Base-by-base conservation (phyloP, 2,113 vertebrate species). In the Microtus oregoni region DNA sequence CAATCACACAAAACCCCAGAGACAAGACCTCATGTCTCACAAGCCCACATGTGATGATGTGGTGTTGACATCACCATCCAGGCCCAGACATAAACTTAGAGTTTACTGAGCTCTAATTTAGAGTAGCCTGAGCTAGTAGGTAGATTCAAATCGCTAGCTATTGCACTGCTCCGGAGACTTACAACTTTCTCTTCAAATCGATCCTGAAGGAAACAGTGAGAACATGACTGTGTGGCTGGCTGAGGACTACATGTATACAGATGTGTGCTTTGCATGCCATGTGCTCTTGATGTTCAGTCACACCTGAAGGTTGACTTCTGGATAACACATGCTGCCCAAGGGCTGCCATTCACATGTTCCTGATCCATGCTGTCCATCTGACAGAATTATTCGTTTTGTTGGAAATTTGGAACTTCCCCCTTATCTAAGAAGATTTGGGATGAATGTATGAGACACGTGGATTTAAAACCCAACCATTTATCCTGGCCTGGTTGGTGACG, bases 21-120 rank as follows among this genome's bases (percentile, higher is more conserved):
- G 61, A 97, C 87, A 94, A 95, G 83, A 81, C 95, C 95, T 55
- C 96, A 97, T 95, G 95, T 96, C 98, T 98, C 91, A 97, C 87
- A 98, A 97, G 96, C 70, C 38, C 86, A 92, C 90, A 96, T 90
- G 32, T 85, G 70, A 75, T 61, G 61, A 90, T 94, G 85, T 94
- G 67, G 89, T 92, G 88, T 92, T 89, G 90, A 94, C 90, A 97
- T 77, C 65, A 75, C 19, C 96, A 96, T 90, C 32, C 86, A 92
- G 3, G n/a, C n/a, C 96, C 19, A 58, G 58, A 20, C 19, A 58
- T 58, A 20, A 58, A 68, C 78, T 24, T 3, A 52, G 15, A 13
- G 26, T 78, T 38, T 83, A 55, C 5, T 79, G 41, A 83, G n/a
- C n/a, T n/a, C n/a, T n/a, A n/a, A n/a, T n/a, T n/a, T n/a, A n/a